phyloP scores from a whole-genome alignment of 2,888 invertebrate genomes.

The Lysandra coridon region DNA sequence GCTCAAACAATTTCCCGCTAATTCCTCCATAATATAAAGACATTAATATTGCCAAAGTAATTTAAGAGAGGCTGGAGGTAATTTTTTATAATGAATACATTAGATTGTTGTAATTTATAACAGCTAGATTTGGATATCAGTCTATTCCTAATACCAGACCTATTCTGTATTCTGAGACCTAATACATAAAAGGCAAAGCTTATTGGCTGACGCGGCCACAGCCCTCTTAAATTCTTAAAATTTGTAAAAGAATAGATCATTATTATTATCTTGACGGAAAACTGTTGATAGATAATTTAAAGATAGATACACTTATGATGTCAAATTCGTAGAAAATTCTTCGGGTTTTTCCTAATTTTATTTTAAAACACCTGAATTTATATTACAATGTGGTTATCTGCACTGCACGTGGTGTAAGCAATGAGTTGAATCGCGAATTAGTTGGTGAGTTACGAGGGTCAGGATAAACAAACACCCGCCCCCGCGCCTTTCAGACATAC shows the following conservation, averaged over 20 bases:
- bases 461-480: conserved; percentile 3
- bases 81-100: background rate
- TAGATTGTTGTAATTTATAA: background rate
- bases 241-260: too few species aligned
- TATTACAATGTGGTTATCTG: background rate
- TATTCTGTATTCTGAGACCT: too few species aligned
- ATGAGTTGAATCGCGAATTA: background rate
- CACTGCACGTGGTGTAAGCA: background rate
- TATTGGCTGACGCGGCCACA: too few species aligned
- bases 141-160: background rate
- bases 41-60: background rate
- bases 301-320: too few species aligned
- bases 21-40: background rate
- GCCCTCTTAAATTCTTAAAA: too few species aligned
- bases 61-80: background rate
- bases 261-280: too few species aligned
- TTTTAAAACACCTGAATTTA: conserved; percentile 6
- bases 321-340: background rate
- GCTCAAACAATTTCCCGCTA: background rate
- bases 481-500: background rate
- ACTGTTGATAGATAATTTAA: too few species aligned
- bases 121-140: background rate
- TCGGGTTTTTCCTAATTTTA: background rate
- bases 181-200: background rate
- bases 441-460: conserved; percentile 8